Base-by-base conservation (phyloP, 2,113 vertebrate genomes). In the Neoarius graeffei region DNA sequence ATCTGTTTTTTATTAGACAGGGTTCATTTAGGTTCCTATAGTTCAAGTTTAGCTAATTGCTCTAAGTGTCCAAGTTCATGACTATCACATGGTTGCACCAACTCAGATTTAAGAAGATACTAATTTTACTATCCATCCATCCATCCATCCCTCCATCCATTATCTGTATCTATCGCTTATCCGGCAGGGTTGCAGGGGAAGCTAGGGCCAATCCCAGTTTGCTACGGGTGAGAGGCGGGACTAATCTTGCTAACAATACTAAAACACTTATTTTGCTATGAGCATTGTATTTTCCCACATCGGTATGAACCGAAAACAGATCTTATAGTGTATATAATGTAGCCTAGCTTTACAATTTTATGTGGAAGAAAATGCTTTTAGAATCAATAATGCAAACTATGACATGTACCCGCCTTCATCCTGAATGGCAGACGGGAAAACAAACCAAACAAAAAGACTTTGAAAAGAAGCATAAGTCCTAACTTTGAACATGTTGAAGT, bases 311-410 rank as follows among this genome's bases (percentile, higher is more conserved):
- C 27, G 25, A 10, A 66, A 66, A n/a, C 23, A 0, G 7, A 11
- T 67, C n/a, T 10, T 19, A 48, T 10, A 62, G 10, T 85, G 60
- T n/a, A 19, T 5, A 84, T 84, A 54, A 62, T 27, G 13, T 30
- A 5, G 15, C 27, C 4, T 5, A 35, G 20, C 10, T 85, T 62
- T 30, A 69, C n/a, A 82, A 56, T 81, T 60, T 86, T 8, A 81
- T 14, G 69, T 83, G 80, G 9, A 74, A 67, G 67, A 30, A 64
- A 85, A 57, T 50, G 77, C 86, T 88, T 71, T 86, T 52, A 54
- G 67, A 85, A 81, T 74, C 25, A 86, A 85, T 84, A 84, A 90
- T 81, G 85, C 73, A 87, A 87, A 85, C 87, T 69, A 69, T 27
- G 62, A 82, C 84, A 77, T 59, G 84, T 60, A 88, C 81, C 85